These are phyloP conservation scores for Euwallacea similis DNA, from an alignment of 1,140 invertebrate genomes.

Conservation along the genomic window DNA sequence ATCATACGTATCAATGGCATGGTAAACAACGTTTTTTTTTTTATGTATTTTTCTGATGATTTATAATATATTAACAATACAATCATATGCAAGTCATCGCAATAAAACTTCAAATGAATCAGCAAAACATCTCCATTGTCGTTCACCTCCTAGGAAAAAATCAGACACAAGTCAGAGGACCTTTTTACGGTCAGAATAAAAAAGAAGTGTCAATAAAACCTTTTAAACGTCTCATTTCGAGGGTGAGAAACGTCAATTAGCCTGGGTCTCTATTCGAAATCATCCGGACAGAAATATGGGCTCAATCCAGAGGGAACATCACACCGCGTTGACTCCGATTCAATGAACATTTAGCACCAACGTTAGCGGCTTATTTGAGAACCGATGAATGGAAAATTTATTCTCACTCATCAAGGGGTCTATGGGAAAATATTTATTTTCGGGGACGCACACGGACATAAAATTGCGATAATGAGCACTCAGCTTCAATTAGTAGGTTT, in stretches of 20 bases:
- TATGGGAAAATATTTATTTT: conserved; percentile 35
- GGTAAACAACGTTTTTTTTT: too few species aligned
- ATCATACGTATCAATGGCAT: too few species aligned
- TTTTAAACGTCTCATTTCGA: conserved; percentile 27
- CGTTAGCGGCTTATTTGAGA: conserved; percentile 30
- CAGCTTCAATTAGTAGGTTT: neutral
- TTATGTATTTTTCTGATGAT: too few species aligned
- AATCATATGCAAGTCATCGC: neutral
- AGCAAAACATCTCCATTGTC: conserved; percentile 9
- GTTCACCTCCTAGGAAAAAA: conserved; percentile 11
- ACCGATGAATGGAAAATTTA: conserved; percentile 35
- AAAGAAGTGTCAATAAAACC: conserved; percentile 27
- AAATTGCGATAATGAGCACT: neutral
- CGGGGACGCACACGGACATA: neutral
- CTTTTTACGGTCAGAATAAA: conserved; percentile 22
- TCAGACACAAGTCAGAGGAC: conserved; percentile 27
- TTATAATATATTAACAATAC: neutral
- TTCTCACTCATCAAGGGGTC: conserved; percentile 27
- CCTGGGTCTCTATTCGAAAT: conserved; percentile 23
- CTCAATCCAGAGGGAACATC: conserved; percentile 28
- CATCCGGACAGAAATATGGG: conserved; percentile 26
- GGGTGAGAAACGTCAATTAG: conserved; percentile 37
- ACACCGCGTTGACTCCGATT: conserved; percentile 30
- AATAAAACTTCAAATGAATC: conserved; percentile 7
- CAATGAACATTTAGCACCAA: conserved; percentile 31